Evolutionary conservation across 2,888 invertebrate species (phyloP).

Genomic region (Cyrtodaria siliqua): DNA sequence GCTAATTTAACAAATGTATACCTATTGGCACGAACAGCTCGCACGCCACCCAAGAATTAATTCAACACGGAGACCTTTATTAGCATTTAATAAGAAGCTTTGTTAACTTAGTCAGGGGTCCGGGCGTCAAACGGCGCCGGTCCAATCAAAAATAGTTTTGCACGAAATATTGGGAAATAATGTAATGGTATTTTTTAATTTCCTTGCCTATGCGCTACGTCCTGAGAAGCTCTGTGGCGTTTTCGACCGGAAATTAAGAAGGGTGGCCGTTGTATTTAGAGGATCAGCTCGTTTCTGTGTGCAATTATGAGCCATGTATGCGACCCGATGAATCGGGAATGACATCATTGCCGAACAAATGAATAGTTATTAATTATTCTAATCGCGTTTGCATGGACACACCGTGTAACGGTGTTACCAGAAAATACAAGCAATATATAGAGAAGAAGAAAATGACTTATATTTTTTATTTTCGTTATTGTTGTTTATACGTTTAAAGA

Average conservation of each 20-base stretch:
- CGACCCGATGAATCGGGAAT: background rate
- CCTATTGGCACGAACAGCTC: conserved; percentile 10
- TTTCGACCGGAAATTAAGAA: conserved; percentile 56
- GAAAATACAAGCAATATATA: no score
- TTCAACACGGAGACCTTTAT: conserved; percentile 35
- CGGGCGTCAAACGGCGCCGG: conserved; percentile 35
- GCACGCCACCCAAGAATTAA: conserved; percentile 43
- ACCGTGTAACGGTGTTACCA: background rate
- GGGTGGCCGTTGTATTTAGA: background rate
- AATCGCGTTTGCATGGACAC: conserved; percentile 1
- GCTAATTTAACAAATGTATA: conserved; percentile 31
- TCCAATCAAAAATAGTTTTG: conserved; percentile 42
- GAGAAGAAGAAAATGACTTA: no score
- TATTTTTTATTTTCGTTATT: no score
- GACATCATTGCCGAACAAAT: conserved; percentile 1
- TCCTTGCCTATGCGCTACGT: conserved; percentile 2
- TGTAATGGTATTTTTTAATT: conserved; percentile 17
- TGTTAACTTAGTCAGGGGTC: conserved; percentile 44
- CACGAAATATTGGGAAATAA: conserved; percentile 32
- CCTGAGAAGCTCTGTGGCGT: background rate
- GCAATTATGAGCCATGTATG: conserved; percentile 6
- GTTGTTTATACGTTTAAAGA: no score
- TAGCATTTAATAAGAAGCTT: conserved; percentile 57
- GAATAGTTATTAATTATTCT: background rate
- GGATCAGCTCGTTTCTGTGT: conserved; percentile 16